phyloP scores from a whole-genome alignment of 2,888 invertebrate species.

The Dyspetes luteomarginatus region DNA sequence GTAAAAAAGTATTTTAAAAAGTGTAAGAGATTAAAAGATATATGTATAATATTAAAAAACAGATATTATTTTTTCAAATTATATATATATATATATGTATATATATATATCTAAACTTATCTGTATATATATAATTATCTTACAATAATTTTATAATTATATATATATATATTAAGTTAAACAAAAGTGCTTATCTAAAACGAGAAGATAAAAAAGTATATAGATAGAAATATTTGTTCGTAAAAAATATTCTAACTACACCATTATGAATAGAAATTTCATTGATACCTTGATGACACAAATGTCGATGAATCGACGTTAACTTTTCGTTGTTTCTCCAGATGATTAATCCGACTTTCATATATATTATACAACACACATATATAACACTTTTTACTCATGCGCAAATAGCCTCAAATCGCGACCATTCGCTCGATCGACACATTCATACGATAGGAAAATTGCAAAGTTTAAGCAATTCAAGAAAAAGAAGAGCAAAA shows the following conservation, averaged over 20 bases:
- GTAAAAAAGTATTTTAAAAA: slow-evolving; percentile 35
- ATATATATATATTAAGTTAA: too few species aligned
- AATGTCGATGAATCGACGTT: slow-evolving; percentile 58
- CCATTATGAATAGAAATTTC: too few species aligned
- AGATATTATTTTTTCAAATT: slow-evolving; percentile 37
- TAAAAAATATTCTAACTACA: slow-evolving; percentile 52
- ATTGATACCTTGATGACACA: slow-evolving; percentile 73
- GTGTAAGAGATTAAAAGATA: slow-evolving; percentile 25
- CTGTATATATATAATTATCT: too few species aligned
- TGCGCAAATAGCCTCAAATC: slow-evolving; percentile 77
- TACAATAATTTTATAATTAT: too few species aligned
- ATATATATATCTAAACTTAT: slow-evolving; percentile 39
- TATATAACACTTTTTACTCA: slow-evolving; percentile 76
- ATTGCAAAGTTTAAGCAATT: slow-evolving; percentile 61
- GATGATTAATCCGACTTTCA: slow-evolving; percentile 58
- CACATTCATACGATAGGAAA: slow-evolving; percentile 65
- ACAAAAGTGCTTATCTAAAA: slow-evolving; percentile 54
- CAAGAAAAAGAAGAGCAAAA: slow-evolving; percentile 24
- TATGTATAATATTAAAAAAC: slow-evolving; percentile 28
- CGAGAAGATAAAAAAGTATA: slow-evolving; percentile 62
- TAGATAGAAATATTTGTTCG: slow-evolving; percentile 27
- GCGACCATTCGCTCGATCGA: slow-evolving; percentile 71
- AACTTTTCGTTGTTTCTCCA: slow-evolving; percentile 69
- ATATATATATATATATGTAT: slow-evolving; percentile 20
- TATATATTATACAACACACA: slow-evolving; percentile 68